Evolutionary conservation across 2,888 invertebrate species (phyloP), one percentile per base, ranked within the genome.

Genomic region (Meliscaeva auricollis): DNA sequence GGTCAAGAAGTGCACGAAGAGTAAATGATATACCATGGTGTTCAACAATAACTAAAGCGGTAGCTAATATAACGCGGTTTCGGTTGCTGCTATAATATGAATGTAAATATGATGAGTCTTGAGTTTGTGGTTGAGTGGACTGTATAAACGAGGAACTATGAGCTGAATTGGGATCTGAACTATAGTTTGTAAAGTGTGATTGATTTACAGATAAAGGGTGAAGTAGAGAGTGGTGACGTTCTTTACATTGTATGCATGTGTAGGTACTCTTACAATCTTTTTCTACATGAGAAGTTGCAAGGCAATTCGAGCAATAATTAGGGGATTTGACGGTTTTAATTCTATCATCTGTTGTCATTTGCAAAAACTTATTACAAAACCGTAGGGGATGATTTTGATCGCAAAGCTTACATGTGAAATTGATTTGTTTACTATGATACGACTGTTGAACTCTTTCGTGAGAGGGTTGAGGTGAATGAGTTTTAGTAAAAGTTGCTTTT

Each of bases 211-310:
- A 3, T 2, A 17, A 35, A 70, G n/a, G 13, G 44, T 74, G 62
- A 22, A 80, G 68, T 9, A 69, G 70, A n/a, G 48, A 56, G 32
- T 70, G 62, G 20, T 32, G 75, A 6, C 60, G 56, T 58, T 35
- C 22, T 32, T 41, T 76, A 48, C 76, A 69, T 6, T 44, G 17
- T 4, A 54, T 56, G 11, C 58, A 56, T 7, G 17, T 66, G 46
- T 54, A 58, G 5, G 32, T 32, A 35, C 58, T 69, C 32, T 77
- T 77, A 52, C 69, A 77, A 11, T 46, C 32, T 15, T 50, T 48
- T 22, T n/a, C 8, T 8, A 32, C 17, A 11, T 68, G 75, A 13
- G 32, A 56, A 3, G 54, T 32, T 5, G 44, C 76, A 20, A 68
- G 26, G n/a, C 58, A 76, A 17, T 76, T 76, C 11, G 20, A 17